Evolutionary conservation across 2,797 vertebrate genomes (phyloP), one percentile per base, ranked within the genome.

Genomic region (Leucoraja ocellata): DNA sequence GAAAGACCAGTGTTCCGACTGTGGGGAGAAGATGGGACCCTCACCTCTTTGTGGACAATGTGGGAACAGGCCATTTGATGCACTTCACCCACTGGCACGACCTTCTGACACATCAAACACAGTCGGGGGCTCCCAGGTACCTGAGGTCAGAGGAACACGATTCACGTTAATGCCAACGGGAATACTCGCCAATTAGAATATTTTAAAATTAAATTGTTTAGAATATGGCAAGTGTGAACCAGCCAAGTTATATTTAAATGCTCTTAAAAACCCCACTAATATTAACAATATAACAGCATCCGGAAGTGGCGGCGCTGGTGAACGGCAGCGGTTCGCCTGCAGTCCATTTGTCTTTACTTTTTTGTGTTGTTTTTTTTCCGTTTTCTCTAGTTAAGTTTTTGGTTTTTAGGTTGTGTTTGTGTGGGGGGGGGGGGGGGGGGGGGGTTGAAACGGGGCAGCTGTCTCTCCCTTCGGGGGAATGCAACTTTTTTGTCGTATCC

Each of bases 81-180:
- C 16, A 98, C 97, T 94, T 96, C 97, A 32, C 95, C 96, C 0
- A 97, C 97, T 74, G 97, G 97, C 93, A 99, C 98, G 0, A 96
- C 95, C 94, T 98, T 97, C 96, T 99, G 98, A 94, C 98, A 99
- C 96, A 99, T 97, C 21, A 99, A 96, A 95, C 98, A 99, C 93
- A 97, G 96, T 94, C 98, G 98, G n/a, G 96, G 97, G 65, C 93
- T 28, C 1, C 88, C 68, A 7, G 21, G 11, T 23, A 54, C 32
- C 90, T 92, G 23, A 54, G 11, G 13, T 46, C 4, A 39, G 73
- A 74, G 13, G 3, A 92, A 76, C 11, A 21, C 10, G 1, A 28
- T 28, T 46, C 36, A 14, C 7, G 0, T 73, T 91, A n/a, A 71
- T 6, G 4, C 4, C 18, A 13, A 8, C 39, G 21, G 7, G 9